Percentiles rank a stretch among this genome's conserved stretches.
phyloP scores from a whole-genome alignment of 2,113 vertebrate species.

The Pithys albifrons region DNA sequence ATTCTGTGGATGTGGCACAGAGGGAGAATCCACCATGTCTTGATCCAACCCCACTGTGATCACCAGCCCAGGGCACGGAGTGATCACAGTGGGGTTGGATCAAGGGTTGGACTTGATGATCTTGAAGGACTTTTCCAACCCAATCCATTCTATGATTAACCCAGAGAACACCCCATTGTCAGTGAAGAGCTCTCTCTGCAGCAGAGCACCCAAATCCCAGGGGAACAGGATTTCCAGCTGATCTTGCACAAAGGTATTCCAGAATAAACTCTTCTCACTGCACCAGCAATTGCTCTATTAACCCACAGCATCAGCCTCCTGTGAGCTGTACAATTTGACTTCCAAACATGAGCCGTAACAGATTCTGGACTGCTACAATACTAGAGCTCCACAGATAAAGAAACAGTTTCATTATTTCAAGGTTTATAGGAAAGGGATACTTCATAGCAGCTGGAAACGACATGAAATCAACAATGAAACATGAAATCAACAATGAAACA shows the following conservation, averaged over 20 bases:
- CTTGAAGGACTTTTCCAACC: too few species aligned
- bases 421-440: background rate
- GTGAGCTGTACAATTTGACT: background rate
- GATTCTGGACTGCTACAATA: background rate
- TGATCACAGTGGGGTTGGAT: too few species aligned
- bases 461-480: background rate
- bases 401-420: background rate
- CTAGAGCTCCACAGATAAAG: background rate
- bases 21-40: too few species aligned
- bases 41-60: too few species aligned
- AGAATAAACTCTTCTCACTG: background rate
- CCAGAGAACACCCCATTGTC: background rate
- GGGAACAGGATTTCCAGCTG: background rate
- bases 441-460: background rate
- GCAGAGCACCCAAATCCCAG: background rate
- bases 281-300: background rate
- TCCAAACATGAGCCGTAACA: background rate
- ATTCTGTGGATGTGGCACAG: too few species aligned
- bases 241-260: background rate
- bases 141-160: too few species aligned
- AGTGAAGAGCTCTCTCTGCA: rapidly evolving
- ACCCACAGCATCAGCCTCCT: background rate
- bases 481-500: background rate
- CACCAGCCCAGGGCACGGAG: too few species aligned
- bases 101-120: too few species aligned